Base-by-base conservation (phyloP, 2,113 vertebrate genomes). In the Paraplagusia blochii region DNA sequence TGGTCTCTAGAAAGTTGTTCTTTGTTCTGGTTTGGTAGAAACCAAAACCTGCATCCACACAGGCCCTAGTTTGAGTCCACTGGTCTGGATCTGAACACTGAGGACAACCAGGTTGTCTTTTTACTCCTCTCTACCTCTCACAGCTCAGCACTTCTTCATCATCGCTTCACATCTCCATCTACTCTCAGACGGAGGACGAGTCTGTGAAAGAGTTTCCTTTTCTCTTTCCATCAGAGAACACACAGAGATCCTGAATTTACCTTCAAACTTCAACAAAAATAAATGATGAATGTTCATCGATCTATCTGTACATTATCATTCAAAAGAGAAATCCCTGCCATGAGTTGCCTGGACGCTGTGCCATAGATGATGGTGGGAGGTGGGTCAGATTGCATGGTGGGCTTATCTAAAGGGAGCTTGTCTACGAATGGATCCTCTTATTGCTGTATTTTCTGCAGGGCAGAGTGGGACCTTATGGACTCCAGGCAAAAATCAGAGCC, bases 311-410 rank as follows among this genome's bases (percentile, higher is more conserved):
- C 87, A 93, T 87, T 89, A 92, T 92, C 94, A 91, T 91, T 93
- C 94, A 93, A 94, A 93, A 69, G 67, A n/a, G 92, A 89, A 93
- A 75, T 95, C 94, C 95, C 94, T 97, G 95, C 93, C 92, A 96
- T 93, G 92, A 89, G 79, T 81, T 74, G 82, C 82, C 82, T 79
- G 81, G 76, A 92, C 90, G 92, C 91, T 92, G 90, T 92, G 92
- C 90, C 90, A 40, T 48, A 63, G 19, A 59, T 70, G 58, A 69
- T 38, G 51, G 55, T 36, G 9, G 22, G 9, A 48, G 17, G 47
- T 73, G 53, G 67, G 68, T 63, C 48, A 76, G 68, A 73, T 60
- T 80, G 71, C 57, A 55, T 44, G 35, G 72, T 71, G 44, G 16
- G 22, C 75, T 82, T 29, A 29, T 63, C 71, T 76, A 57, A 58